A percentile compares a stretch with the other conserved stretches of the same genome.
These are phyloP conservation scores for Doris montereyensis DNA, from an alignment of 2,888 invertebrate genomes.

Conservation along the genomic window DNA sequence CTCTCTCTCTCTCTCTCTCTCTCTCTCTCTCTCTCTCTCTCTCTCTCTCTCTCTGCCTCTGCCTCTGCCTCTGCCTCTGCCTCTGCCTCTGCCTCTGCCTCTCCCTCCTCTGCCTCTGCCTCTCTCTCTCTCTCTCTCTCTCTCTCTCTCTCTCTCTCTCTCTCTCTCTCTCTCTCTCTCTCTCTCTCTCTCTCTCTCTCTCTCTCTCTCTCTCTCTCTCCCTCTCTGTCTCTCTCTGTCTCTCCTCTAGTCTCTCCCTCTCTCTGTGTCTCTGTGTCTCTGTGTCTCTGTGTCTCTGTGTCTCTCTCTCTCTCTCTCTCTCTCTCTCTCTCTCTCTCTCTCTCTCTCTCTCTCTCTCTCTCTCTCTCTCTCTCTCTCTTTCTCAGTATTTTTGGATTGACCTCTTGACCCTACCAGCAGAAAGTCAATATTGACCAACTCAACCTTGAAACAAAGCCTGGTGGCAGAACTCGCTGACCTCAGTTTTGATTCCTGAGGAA, in stretches of 20 bases:
- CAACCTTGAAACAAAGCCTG: no score
- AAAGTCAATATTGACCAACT: no score
- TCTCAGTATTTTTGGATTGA: no score
- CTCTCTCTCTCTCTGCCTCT: conserved; percentile 1
- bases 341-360: not conserved
- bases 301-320: conserved; percentile 15
- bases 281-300: not conserved
- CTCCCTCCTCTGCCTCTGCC: not conserved
- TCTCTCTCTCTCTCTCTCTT: no score
- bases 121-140: conserved; percentile 1
- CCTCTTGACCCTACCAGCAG: no score
- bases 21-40: not conserved
- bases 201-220: not conserved
- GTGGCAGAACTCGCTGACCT: no score
- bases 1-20: not conserved
- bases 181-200: not conserved
- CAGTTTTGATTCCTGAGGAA: no score
- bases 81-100: not conserved
- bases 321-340: conserved; percentile 11
- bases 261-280: not conserved
- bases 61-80: conserved; percentile 7
- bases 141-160: conserved; percentile 9
- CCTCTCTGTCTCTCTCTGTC: not conserved
- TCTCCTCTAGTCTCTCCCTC: not conserved
- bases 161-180: not conserved